Conservation (phyloP, 2,888 invertebrate species). For the Temnothorax rugatulus region DNA sequence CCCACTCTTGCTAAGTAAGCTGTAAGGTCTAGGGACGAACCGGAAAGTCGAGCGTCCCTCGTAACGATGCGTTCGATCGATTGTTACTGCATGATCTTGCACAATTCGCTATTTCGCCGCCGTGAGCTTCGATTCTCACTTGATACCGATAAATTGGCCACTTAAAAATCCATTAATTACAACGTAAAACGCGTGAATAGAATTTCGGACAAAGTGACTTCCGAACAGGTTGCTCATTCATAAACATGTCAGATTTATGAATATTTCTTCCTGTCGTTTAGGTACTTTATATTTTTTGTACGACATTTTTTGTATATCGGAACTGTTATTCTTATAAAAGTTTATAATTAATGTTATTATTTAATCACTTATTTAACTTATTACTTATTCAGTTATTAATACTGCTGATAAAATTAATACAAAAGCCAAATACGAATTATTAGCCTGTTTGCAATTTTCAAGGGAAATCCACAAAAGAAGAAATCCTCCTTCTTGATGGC, state of each 20-base stretch:
- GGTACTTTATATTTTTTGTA: not conserved
- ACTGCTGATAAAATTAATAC: not conserved
- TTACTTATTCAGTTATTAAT: not conserved
- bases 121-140: slow-evolving; percentile 48
- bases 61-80: slow-evolving; percentile 70
- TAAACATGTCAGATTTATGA: slow-evolving; percentile 7
- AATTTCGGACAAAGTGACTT: slow-evolving; percentile 14
- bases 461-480: slow-evolving; percentile 1
- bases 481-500: not conserved
- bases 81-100: slow-evolving; percentile 78
- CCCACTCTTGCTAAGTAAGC: slow-evolving; percentile 77
- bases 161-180: slow-evolving; percentile 85
- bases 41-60: slow-evolving; percentile 65
- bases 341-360: not conserved
- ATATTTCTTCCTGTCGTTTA: not conserved
- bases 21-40: slow-evolving; percentile 70
- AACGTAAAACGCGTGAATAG: slow-evolving; percentile 42
- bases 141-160: slow-evolving; percentile 79
- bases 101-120: slow-evolving; percentile 73
- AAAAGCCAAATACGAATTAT: not conserved
- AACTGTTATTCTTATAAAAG: not conserved
- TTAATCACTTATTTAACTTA: too few species aligned
- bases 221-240: slow-evolving; percentile 33
- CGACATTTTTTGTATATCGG: not conserved
- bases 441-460: not conserved